Evolutionary conservation across 2,888 invertebrate genomes (phyloP).

Genomic region (Agrilus mali): DNA sequence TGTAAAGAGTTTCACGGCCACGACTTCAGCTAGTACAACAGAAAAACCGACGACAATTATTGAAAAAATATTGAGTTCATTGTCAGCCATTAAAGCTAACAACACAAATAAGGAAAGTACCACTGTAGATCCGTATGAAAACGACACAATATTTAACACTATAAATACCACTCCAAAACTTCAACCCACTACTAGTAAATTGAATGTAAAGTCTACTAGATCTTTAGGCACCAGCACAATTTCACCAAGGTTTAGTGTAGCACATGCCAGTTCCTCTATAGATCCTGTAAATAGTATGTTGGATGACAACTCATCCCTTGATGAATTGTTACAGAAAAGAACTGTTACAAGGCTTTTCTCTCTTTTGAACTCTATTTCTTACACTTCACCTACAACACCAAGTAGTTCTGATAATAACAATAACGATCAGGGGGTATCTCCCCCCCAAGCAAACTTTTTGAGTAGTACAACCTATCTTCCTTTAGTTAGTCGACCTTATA

Average conservation of each 20-base stretch:
- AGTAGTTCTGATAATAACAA: no score
- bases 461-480: constrained; percentile 1
- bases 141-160: constrained; percentile 29
- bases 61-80: constrained; percentile 31
- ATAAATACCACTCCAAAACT: constrained; percentile 16
- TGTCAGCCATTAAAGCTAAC: constrained; percentile 31
- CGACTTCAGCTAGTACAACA: constrained; percentile 21
- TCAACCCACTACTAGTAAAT: constrained; percentile 4
- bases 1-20: background rate
- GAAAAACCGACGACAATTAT: constrained; percentile 34
- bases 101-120: constrained; percentile 17
- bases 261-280: constrained; percentile 9
- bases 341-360: constrained; percentile 28
- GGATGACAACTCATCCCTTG: constrained; percentile 24
- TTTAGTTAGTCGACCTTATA: constrained; percentile 2
- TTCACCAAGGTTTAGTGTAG: constrained; percentile 5
- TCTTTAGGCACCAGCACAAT: constrained; percentile 7
- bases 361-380: constrained; percentile 32
- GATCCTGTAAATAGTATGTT: constrained; percentile 23
- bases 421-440: no score
- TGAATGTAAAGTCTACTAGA: constrained; percentile 9
- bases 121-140: constrained; percentile 20
- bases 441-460: no score
- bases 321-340: constrained; percentile 26
- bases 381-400: constrained; percentile 11